Percentiles rank a stretch among this genome's conserved stretches.
Conservation (phyloP, 2,113 vertebrate genomes). For the Mirounga angustirostris region DNA sequence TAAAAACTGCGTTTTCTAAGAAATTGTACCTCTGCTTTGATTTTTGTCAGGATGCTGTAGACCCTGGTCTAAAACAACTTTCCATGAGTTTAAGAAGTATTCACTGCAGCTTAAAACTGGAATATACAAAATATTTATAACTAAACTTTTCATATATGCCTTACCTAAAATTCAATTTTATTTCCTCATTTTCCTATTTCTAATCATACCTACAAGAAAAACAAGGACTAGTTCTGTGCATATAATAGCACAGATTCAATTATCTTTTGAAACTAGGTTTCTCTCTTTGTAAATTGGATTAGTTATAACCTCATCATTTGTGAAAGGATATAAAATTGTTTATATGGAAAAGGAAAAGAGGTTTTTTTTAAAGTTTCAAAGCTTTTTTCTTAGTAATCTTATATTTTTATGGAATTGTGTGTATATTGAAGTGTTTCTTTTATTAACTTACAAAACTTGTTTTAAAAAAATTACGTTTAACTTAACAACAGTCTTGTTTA, state of each 20-base stretch:
- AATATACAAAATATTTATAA: conserved; percentile 8
- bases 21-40: conserved; percentile 4
- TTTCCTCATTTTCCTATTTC: conserved; percentile 53
- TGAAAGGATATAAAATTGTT: conserved; percentile 47
- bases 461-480: not conserved
- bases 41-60: not conserved
- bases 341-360: conserved; percentile 26
- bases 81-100: not conserved
- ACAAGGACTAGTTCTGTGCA: conserved; percentile 5
- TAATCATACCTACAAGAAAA: conserved; percentile 64
- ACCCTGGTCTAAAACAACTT: not conserved
- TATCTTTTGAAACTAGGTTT: conserved; percentile 61
- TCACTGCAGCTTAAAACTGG: not conserved
- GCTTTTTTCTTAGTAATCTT: not conserved
- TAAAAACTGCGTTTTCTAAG: not conserved
- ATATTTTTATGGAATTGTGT: conserved; percentile 40
- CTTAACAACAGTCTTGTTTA: not conserved
- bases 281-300: conserved; percentile 62
- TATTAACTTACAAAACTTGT: not conserved
- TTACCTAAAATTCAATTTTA: conserved; percentile 52
- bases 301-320: conserved; percentile 55
- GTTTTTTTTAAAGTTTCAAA: not conserved
- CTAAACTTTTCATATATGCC: not conserved
- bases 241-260: conserved; percentile 63
- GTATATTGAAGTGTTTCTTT: conserved; percentile 10